A percentile compares a stretch with the other conserved stretches of the same genome.
These are phyloP conservation scores for Patella vulgata DNA, from an alignment of 1,140 invertebrate species.

Conservation along the genomic window DNA sequence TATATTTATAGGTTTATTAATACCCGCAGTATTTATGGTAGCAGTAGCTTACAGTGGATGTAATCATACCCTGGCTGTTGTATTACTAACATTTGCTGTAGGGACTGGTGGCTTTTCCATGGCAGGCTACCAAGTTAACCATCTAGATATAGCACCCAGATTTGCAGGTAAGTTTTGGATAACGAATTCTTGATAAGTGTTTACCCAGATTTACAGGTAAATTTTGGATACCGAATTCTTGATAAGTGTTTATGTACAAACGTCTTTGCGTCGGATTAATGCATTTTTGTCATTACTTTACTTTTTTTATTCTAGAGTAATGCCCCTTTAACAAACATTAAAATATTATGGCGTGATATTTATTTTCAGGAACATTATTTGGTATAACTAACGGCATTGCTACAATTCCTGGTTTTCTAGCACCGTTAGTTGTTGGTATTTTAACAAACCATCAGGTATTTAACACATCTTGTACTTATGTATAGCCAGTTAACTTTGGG, in stretches of 20 bases:
- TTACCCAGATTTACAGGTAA: conserved; percentile 85
- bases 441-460: conserved; percentile 72
- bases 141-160: conserved; percentile 84
- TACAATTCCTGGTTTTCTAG: conserved; percentile 86
- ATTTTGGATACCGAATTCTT: conserved; percentile 84
- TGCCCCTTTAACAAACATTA: neutral
- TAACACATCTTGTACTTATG: no score
- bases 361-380: conserved; percentile 71
- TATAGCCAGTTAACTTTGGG: no score
- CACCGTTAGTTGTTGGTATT: conserved; percentile 82
- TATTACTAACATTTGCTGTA: conserved; percentile 83
- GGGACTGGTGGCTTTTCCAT: conserved; percentile 89
- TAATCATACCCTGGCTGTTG: conserved; percentile 72
- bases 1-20: conserved; percentile 38
- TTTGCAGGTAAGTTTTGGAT: conserved; percentile 69
- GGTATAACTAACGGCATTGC: conserved; percentile 87
- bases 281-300: neutral
- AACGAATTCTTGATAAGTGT: conserved; percentile 82
- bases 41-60: conserved; percentile 40
- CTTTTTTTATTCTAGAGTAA: neutral
- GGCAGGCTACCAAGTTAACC: conserved; percentile 86
- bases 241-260: conserved; percentile 76
- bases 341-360: neutral
- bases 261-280: conserved; percentile 24
- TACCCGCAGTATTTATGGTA: conserved; percentile 39